Percentiles rank a stretch among this genome's conserved stretches.
phyloP scores from a whole-genome alignment of 2,113 vertebrate species.

The Podarcis cretensis region DNA sequence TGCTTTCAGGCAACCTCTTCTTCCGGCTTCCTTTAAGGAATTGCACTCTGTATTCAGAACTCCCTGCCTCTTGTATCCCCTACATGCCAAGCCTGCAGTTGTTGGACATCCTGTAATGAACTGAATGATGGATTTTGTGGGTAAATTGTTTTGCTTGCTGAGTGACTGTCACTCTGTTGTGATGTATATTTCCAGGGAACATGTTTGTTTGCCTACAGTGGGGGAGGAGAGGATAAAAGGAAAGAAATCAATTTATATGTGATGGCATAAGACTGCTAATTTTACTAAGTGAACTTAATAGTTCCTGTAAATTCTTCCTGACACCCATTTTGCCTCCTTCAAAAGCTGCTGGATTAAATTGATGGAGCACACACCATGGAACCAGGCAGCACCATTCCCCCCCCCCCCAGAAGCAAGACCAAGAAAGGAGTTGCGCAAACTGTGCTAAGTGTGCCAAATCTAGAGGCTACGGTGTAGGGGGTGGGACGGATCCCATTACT shows the following conservation, averaged over 20 bases:
- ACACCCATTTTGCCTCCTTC: constrained; percentile 23
- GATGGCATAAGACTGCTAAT: constrained; percentile 49
- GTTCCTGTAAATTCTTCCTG: constrained; percentile 53
- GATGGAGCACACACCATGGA: constrained; percentile 14
- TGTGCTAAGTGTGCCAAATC: neutral
- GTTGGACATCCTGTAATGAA: constrained; percentile 34
- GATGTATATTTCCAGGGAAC: constrained; percentile 58
- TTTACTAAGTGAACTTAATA: constrained; percentile 50
- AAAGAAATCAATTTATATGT: constrained; percentile 33
- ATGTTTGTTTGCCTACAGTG: constrained; percentile 50
- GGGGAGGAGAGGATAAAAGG: constrained; percentile 51
- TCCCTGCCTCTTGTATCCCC: neutral
- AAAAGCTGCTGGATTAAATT: constrained; percentile 39
- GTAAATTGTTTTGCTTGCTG: constrained; percentile 65
- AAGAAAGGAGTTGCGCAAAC: neutral
- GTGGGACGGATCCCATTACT: neutral
- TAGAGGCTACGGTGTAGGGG: rapidly evolving
- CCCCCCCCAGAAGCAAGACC: neutral
- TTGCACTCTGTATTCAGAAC: constrained; percentile 34
- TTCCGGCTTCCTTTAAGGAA: neutral
- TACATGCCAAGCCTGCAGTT: constrained; percentile 18
- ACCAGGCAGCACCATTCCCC: neutral
- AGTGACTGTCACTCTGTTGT: constrained; percentile 53
- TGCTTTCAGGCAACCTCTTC: neutral
- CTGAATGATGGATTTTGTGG: constrained; percentile 63